Evolutionary conservation across 2,888 invertebrate genomes (phyloP), one percentile per base, ranked within the genome.

Genomic region (Drepanosiphum platanoidis): DNA sequence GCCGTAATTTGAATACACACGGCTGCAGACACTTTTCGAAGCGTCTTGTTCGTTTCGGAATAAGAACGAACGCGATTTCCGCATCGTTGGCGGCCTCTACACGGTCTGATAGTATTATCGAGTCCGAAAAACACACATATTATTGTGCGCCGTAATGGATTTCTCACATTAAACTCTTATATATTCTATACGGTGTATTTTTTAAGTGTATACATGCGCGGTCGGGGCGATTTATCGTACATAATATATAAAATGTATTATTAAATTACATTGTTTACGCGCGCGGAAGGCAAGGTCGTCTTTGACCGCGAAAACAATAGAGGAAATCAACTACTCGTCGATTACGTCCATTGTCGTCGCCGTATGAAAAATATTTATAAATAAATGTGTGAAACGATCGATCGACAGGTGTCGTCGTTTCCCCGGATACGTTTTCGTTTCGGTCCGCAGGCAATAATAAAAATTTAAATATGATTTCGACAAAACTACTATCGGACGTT

Each of bases 41-140:
- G 52, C 34, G n/a, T 58, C 34, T 70, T 30, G 32, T 74, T 36
- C 1, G 58, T 18, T 66, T 32, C 8, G 0, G 61, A 64, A 64
- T 64, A 30, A 78, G 39, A 42, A 42, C 30, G 64, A 78, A 64
- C 32, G 42, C 64, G 64, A 66, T 64, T 78, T 78, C 64, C 78
- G 64, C 78, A 78, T 64, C 39, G 78, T 42, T 32, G 77, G 36
- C 36, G 39, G 13, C 32, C 52, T 5, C n/a, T 58, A 34, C 13
- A n/a, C 18, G 34, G 42, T 34, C 46, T 30, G 30, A 32, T 34
- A 18, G 3, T 34, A 66, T 66, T 52, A 13, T 58, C 8, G 61
- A 18, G 22, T 39, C 22, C 39, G 15, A 42, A 77, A 78, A 78
- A 52, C 18, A 52, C 52, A 52, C 52, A 52, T 13, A 42, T 8